phyloP scores from a whole-genome alignment of 2,888 invertebrate species.

The Tribolium freemani region DNA sequence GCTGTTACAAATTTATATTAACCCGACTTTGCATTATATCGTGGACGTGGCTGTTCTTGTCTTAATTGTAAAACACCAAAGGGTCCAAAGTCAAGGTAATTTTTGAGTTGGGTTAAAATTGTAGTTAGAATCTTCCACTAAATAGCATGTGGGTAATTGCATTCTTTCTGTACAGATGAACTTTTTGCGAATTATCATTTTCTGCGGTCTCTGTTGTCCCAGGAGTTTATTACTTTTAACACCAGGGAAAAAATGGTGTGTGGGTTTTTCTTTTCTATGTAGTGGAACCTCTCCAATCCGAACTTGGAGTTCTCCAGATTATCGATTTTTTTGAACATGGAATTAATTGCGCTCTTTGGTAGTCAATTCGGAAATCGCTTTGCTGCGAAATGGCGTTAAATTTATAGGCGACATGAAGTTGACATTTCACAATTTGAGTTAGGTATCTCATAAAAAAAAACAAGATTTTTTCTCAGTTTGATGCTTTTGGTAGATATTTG shows the following conservation, averaged over 20 bases:
- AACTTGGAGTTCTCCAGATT: no score
- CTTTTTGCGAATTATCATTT: constrained; percentile 69
- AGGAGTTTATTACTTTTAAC: constrained; percentile 75
- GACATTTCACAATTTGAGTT: no score
- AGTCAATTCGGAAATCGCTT: no score
- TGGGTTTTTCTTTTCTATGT: constrained; percentile 55
- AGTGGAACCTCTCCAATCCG: no score
- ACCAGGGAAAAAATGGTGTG: constrained; percentile 69
- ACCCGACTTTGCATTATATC: constrained; percentile 80
- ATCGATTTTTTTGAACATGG: no score
- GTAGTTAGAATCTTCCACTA: constrained; percentile 6
- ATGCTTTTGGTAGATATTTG: no score
- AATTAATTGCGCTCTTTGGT: no score
- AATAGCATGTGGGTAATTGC: constrained; percentile 32
- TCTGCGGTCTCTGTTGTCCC: constrained; percentile 71
- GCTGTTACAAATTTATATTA: constrained; percentile 82
- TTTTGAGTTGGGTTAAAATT: constrained; percentile 5
- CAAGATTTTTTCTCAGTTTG: no score
- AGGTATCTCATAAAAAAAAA: no score
- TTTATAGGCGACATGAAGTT: no score
- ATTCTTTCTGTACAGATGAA: constrained; percentile 68
- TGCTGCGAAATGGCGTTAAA: no score
- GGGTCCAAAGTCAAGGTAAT: constrained; percentile 62
- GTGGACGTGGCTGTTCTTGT: constrained; percentile 75
- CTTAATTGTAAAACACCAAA: constrained; percentile 64